Conservation (phyloP, 2,113 vertebrate species). For the Ammodytes marinus region DNA sequence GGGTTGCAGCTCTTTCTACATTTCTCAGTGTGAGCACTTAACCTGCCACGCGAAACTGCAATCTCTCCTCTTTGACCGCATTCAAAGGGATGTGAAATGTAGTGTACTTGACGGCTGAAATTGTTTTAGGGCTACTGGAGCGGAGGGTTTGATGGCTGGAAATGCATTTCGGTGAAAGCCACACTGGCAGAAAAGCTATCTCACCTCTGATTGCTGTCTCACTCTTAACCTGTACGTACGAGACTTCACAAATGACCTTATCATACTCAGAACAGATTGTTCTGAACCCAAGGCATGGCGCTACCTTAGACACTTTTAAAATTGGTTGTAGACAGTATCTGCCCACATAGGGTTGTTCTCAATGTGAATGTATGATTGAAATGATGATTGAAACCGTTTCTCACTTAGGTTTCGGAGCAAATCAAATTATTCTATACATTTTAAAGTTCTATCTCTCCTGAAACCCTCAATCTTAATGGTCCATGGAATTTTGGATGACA, state of each 20-base stretch:
- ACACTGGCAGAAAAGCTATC: slow-evolving; percentile 67
- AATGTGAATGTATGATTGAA: slow-evolving; percentile 21
- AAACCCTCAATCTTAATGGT: background rate
- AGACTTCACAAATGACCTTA: slow-evolving; percentile 61
- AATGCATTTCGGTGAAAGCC: slow-evolving; percentile 78
- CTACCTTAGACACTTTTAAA: slow-evolving; percentile 29
- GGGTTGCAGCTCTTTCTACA: slow-evolving; percentile 61
- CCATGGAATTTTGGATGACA: background rate
- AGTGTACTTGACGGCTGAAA: slow-evolving; percentile 70
- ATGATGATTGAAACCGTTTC: slow-evolving; percentile 15
- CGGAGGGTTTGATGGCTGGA: slow-evolving; percentile 64
- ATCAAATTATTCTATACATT: background rate
- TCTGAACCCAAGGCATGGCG: slow-evolving; percentile 21
- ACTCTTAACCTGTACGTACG: slow-evolving; percentile 72
- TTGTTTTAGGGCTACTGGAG: slow-evolving; percentile 73
- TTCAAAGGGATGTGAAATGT: slow-evolving; percentile 70
- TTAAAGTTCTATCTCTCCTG: background rate
- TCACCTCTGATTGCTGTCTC: slow-evolving; percentile 74
- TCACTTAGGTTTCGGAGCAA: slow-evolving; percentile 23
- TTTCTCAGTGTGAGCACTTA: slow-evolving; percentile 64
- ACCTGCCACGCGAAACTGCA: slow-evolving; percentile 57
- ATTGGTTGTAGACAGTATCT: slow-evolving; percentile 19
- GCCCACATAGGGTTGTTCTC: slow-evolving; percentile 22
- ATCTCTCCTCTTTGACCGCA: slow-evolving; percentile 68
- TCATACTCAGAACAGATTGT: slow-evolving; percentile 62